These are phyloP conservation scores for Netelia fuscicornis DNA, from an alignment of 2,888 invertebrate species.

Conservation along the genomic window DNA sequence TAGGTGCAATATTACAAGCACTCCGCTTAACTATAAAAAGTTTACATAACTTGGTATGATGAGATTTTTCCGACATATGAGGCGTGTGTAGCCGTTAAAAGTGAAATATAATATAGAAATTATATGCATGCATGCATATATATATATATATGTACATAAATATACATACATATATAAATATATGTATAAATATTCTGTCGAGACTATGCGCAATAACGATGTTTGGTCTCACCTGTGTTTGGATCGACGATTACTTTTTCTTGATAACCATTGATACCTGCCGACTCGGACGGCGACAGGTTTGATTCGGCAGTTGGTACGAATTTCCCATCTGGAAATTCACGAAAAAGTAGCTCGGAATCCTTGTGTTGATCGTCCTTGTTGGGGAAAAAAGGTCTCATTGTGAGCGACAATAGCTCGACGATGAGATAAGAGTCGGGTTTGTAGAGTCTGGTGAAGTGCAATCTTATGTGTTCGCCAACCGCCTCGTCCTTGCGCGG, in stretches of 20 bases:
- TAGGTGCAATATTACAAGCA: constrained; percentile 48
- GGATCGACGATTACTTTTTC: constrained; percentile 81
- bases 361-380: constrained; percentile 72
- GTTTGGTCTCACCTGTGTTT: constrained; percentile 81
- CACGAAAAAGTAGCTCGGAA: constrained; percentile 77
- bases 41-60: constrained; percentile 43
- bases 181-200: not conserved
- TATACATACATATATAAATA: constrained; percentile 6
- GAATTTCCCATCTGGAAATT: constrained; percentile 78
- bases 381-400: constrained; percentile 71
- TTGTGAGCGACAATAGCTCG: constrained; percentile 77
- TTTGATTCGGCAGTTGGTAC: constrained; percentile 74
- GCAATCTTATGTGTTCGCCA: constrained; percentile 79
- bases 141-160: not conserved
- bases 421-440: constrained; percentile 82
- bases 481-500: constrained; percentile 81
- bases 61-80: constrained; percentile 10
- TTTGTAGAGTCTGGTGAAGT: constrained; percentile 81
- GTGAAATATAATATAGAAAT: constrained; percentile 18
- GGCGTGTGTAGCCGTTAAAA: constrained; percentile 31
- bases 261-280: constrained; percentile 70
- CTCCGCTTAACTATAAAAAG: constrained; percentile 53
- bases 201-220: constrained; percentile 66
- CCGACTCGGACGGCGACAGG: constrained; percentile 64
- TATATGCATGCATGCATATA: not conserved